Evolutionary conservation across 2,888 invertebrate species (phyloP).

Genomic region (Belgica antarctica): DNA sequence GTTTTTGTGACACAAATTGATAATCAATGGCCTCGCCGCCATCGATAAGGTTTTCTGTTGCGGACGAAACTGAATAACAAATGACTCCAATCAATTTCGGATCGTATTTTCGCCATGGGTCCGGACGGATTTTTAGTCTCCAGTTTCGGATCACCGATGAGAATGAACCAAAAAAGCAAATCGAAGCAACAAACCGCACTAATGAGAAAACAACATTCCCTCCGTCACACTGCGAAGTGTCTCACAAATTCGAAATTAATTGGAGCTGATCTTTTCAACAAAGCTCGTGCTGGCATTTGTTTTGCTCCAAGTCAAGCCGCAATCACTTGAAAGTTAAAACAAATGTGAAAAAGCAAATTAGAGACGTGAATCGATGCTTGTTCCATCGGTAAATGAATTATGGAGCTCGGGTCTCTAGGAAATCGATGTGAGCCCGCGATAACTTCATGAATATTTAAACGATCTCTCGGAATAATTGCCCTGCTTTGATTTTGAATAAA

Average conservation of each 20-base stretch:
- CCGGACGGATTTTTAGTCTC: conserved; percentile 30
- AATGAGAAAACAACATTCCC: conserved; percentile 38
- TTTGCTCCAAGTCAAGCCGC: not conserved
- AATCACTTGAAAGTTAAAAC: not conserved
- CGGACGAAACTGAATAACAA: conserved; percentile 25
- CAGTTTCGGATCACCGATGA: not conserved
- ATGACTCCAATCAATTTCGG: conserved; percentile 36
- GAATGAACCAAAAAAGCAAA: not conserved
- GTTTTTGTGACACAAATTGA: conserved; percentile 33
- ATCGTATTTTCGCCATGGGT: conserved; percentile 20
- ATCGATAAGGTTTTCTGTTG: conserved; percentile 4
- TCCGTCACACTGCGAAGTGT: not conserved
- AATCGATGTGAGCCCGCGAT: not conserved
- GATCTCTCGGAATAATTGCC: conserved; percentile 11
- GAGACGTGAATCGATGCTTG: not conserved
- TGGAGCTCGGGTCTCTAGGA: not conserved
- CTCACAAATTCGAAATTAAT: conserved; percentile 43
- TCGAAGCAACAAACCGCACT: conserved; percentile 38
- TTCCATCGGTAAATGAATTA: conserved; percentile 14
- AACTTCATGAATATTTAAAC: conserved; percentile 21
- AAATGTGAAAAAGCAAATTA: not conserved
- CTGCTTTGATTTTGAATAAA: not conserved
- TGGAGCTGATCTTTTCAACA: conserved; percentile 38
- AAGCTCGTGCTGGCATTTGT: conserved; percentile 31
- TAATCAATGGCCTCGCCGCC: conserved; percentile 32